phyloP scores from a whole-genome alignment of 2,888 invertebrate species.

The Celastrina argiolus region DNA sequence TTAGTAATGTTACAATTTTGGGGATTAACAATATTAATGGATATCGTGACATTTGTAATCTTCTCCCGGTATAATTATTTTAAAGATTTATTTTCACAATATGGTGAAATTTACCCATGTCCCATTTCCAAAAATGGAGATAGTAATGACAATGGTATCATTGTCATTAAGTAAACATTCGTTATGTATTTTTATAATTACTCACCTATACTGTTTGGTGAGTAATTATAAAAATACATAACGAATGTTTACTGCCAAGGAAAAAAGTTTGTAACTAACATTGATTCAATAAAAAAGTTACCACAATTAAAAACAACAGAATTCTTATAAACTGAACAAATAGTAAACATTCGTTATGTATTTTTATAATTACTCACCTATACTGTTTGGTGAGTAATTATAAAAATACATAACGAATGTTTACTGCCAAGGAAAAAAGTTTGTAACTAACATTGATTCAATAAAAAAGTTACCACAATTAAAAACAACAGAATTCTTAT shows the following conservation, averaged over 20 bases:
- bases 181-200: no score
- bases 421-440: background rate
- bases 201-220: no score
- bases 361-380: no score
- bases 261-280: background rate
- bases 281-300: slow-evolving; percentile 6
- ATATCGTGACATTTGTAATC: background rate
- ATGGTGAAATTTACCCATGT: background rate
- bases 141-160: background rate
- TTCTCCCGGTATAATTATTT: background rate
- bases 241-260: background rate
- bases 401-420: background rate
- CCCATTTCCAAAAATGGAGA: background rate
- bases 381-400: no score
- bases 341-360: no score
- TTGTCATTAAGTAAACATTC: no score
- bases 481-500: background rate
- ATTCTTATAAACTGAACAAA: slow-evolving; percentile 6
- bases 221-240: background rate
- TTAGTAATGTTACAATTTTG: background rate
- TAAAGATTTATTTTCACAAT: no score
- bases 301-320: background rate
- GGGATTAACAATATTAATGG: slow-evolving; percentile 11
- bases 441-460: background rate
- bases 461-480: slow-evolving; percentile 6